These are phyloP conservation scores for Gymnocypris eckloni DNA, from an alignment of 2,797 vertebrate species.

Conservation along the genomic window DNA sequence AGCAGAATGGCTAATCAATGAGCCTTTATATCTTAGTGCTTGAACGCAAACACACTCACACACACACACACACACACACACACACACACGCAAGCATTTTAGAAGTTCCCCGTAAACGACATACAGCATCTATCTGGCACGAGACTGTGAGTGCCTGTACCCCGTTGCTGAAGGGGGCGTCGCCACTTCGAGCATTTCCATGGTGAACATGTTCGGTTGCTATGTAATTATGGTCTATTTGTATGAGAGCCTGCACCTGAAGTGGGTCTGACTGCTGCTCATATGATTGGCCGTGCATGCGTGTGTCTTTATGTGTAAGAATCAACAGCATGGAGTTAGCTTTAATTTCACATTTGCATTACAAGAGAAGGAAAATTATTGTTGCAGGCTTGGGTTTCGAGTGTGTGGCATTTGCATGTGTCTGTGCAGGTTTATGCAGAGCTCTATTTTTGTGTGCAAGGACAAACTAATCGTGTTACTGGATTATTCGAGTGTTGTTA, in stretches of 20 bases:
- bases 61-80: constrained; percentile 7
- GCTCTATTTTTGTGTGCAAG: background rate
- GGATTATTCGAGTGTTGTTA: constrained; percentile 10
- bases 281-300: constrained; percentile 47
- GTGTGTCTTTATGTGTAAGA: constrained; percentile 52
- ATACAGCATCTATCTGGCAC: constrained; percentile 41
- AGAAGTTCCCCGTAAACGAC: background rate
- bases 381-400: background rate
- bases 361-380: constrained; percentile 36
- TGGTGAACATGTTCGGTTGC: constrained; percentile 62
- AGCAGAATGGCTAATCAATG: constrained; percentile 63
- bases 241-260: constrained; percentile 64
- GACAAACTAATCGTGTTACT: background rate
- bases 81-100: background rate
- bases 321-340: constrained; percentile 40
- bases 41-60: constrained; percentile 8
- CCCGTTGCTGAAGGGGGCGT: constrained; percentile 58
- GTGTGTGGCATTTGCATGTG: background rate
- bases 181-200: constrained; percentile 57
- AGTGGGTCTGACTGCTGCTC: constrained; percentile 59
- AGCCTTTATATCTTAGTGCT: constrained; percentile 58
- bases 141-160: constrained; percentile 39
- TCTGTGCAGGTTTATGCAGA: background rate
- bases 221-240: constrained; percentile 68
- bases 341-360: constrained; percentile 38